Evolutionary conservation across 2,113 vertebrate genomes (phyloP), one percentile per base, ranked within the genome.

Genomic region (Steatornis caripensis): DNA sequence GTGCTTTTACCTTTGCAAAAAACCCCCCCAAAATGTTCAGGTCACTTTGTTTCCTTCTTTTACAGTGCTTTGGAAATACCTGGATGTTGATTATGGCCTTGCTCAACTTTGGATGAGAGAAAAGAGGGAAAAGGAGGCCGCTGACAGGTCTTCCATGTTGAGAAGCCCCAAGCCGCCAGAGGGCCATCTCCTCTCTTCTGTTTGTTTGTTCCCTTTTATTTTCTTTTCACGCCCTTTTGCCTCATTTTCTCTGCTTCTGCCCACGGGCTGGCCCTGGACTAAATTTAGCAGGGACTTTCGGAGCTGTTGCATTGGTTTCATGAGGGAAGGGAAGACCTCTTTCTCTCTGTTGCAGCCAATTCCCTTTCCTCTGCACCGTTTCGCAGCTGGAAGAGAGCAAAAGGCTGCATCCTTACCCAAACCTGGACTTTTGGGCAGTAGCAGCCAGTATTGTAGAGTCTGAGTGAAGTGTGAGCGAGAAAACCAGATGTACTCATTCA

Each of bases 21-120:
- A 64, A n/a, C 1, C 0, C 1, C 0, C 32, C 14, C 13, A 5
- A 15, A 74, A 71, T 27, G 2, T 78, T 74, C 3, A 1, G 9
- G 64, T 72, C 15, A 19, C 37, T 58, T 92, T 37, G 11, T 75
- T 93, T 83, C 55, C 26, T 61, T 55, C 12, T 89, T 87, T 76
- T 74, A 36, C 15, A 65, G 49, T 66, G 19, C 20, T 55, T 92
- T 76, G 64, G 64, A 74, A 84, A 34, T 70, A 66, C 32, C 51
- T 45, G 7, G 15, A 39, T 71, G 39, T 72, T 87, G 39, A 20
- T 62, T 84, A 51, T 70, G 58, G 43, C 32, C 37, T 81, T 74
- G n/a, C 49, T 86, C 9, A 58, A 30, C 32, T 76, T 55, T 75
- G 41, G 27, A 17, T 51, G 29, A 51, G 51, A 70, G 69, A 54